Percentiles rank a stretch among this genome's conserved stretches.
Conservation (phyloP, 2,113 vertebrate genomes). For the Arothron firmamentum region DNA sequence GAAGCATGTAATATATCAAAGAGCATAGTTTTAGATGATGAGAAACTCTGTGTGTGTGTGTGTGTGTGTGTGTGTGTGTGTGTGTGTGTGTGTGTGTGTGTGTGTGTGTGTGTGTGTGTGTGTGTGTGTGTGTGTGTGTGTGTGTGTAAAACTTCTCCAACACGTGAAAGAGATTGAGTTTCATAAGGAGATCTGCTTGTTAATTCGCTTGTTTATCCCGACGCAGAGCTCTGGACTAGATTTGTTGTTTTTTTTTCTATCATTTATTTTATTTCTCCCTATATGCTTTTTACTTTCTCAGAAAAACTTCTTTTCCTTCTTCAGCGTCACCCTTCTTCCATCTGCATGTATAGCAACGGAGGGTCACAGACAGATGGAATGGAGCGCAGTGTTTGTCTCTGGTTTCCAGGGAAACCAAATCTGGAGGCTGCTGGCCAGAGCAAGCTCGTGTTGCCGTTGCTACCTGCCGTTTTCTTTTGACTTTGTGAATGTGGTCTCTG, state of each 20-base stretch:
- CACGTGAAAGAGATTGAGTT: slow-evolving; percentile 67
- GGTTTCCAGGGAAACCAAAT: no score
- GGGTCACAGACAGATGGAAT: not conserved
- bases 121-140: slow-evolving; percentile 28
- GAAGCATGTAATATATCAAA: slow-evolving; percentile 52
- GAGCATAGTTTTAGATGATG: slow-evolving; percentile 39
- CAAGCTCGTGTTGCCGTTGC: no score
- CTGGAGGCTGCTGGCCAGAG: no score
- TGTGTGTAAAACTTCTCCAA: slow-evolving; percentile 27
- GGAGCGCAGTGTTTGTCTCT: no score
- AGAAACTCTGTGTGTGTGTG: slow-evolving; percentile 32
- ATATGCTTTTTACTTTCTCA: slow-evolving; percentile 26
- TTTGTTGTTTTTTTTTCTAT: slow-evolving; percentile 48
- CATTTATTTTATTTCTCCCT: slow-evolving; percentile 17
- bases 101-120: slow-evolving; percentile 25
- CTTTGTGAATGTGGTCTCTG: not conserved
- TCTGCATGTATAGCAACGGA: slow-evolving; percentile 1
- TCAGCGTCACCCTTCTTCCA: not conserved
- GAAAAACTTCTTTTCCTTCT: slow-evolving; percentile 17
- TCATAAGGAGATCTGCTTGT: slow-evolving; percentile 62
- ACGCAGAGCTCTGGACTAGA: slow-evolving; percentile 46
- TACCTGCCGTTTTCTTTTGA: no score
- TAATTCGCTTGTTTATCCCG: slow-evolving; percentile 58
- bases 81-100: slow-evolving; percentile 24
- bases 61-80: slow-evolving; percentile 21